These are phyloP conservation scores for Aurelia sp. DNA, from an alignment of 30 jellyfish, hydroid and myxozoan species.

Conservation along the genomic window DNA sequence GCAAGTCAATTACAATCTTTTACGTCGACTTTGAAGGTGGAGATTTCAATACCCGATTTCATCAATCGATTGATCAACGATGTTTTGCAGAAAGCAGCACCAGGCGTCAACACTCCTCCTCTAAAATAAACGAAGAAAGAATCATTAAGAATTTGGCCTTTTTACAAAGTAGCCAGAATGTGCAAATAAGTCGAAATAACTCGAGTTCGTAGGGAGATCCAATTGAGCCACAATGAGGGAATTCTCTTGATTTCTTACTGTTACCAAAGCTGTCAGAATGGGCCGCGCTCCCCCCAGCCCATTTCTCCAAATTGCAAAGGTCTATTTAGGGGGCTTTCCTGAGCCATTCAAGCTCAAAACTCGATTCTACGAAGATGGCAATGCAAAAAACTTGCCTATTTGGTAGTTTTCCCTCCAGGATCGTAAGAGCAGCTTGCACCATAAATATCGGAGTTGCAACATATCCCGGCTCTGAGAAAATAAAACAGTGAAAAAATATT, in stretches of 20 bases:
- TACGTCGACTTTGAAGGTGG: conserved; percentile 19
- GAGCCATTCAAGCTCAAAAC: not conserved
- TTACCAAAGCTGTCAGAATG: no score
- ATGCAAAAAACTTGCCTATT: conserved; percentile 63
- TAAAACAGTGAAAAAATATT: no score
- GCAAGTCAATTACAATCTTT: not conserved
- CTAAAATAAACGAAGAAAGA: conserved; percentile 26
- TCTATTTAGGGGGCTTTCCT: no score
- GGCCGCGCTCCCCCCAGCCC: no score
- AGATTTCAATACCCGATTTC: conserved; percentile 76
- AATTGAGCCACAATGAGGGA: no score
- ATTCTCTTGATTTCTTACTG: no score
- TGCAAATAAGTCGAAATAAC: no score
- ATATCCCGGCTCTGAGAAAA: conserved; percentile 84
- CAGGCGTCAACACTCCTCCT: conserved; percentile 97
- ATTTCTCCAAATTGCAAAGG: no score
- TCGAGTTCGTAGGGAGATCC: no score
- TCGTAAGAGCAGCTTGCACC: conserved; percentile 85
- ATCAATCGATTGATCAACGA: conserved; percentile 72
- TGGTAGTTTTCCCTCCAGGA: conserved; percentile 78
- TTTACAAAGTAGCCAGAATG: no score
- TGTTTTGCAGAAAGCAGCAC: conserved; percentile 80
- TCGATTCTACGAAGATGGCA: not conserved
- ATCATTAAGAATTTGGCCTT: no score
- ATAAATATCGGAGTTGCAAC: conserved; percentile 88